Evolutionary conservation across 2,888 invertebrate genomes (phyloP).

Genomic region (Pheosia tremula): DNA sequence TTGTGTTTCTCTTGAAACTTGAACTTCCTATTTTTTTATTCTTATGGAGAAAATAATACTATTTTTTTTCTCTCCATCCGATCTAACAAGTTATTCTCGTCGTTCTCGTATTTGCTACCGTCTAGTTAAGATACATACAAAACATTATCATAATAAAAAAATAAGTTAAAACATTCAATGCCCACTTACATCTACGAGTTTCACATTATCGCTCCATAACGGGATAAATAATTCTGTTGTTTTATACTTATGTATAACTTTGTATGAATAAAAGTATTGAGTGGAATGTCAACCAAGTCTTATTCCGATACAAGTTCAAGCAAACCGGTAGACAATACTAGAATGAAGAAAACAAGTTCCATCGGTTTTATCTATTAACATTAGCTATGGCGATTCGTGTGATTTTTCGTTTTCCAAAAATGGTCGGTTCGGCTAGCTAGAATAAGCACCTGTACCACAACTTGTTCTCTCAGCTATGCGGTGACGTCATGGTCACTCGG

Average conservation of each 20-base stretch:
- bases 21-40: no score
- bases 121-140: no score
- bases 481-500: slow-evolving; percentile 72
- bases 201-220: not conserved
- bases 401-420: slow-evolving; percentile 47
- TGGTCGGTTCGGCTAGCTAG: slow-evolving; percentile 56
- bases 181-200: not conserved
- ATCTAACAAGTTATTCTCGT: no score
- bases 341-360: slow-evolving; percentile 1
- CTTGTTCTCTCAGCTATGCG: slow-evolving; percentile 69
- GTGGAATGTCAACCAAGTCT: not conserved
- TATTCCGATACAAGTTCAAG: not conserved
- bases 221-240: not conserved
- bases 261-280: not conserved
- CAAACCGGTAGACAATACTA: slow-evolving; percentile 7
- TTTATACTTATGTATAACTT: not conserved
- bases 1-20: no score
- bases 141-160: no score
- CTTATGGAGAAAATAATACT: not conserved
- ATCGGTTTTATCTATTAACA: not conserved
- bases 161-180: no score
- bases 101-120: no score
- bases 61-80: not conserved
- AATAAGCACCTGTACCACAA: slow-evolving; percentile 64
- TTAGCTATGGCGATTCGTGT: slow-evolving; percentile 1